These are phyloP conservation scores for Lithophane ornitopus DNA, from an alignment of 2,888 invertebrate species.

Conservation along the genomic window DNA sequence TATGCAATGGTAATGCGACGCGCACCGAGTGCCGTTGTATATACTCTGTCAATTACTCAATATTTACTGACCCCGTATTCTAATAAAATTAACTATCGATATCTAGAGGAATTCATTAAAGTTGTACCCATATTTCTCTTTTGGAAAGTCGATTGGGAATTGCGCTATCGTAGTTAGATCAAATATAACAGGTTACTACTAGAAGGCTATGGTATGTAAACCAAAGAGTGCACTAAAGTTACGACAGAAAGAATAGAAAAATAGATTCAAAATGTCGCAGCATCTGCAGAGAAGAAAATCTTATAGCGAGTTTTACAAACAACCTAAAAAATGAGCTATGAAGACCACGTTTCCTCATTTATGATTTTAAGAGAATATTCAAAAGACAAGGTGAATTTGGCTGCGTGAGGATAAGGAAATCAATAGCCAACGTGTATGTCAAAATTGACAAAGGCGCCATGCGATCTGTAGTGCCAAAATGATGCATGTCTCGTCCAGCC, in stretches of 20 bases:
- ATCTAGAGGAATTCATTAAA: constrained; percentile 20
- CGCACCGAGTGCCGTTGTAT: constrained; percentile 24
- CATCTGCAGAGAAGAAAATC: background rate
- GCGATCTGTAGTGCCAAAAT: constrained; percentile 19
- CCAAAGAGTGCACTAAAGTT: background rate
- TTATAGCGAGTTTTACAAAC: background rate
- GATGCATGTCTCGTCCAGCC: constrained; percentile 31
- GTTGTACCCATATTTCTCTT: constrained; percentile 23
- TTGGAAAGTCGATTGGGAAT: background rate
- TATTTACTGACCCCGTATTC: constrained; percentile 17
- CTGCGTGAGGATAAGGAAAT: background rate
- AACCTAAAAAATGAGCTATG: background rate
- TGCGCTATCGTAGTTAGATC: background rate
- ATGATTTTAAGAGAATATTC: background rate
- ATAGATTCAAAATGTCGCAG: background rate
- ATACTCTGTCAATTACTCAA: constrained; percentile 46
- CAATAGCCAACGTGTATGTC: background rate
- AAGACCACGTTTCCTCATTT: background rate
- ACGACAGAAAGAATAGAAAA: background rate
- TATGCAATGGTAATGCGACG: constrained; percentile 29
- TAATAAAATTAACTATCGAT: constrained; percentile 41
- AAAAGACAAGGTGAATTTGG: background rate
- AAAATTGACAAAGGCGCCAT: constrained; percentile 11
- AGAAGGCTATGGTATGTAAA: background rate
- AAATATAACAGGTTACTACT: background rate